phyloP scores from a whole-genome alignment of 2,888 invertebrate species.

The Nomada fucata region DNA sequence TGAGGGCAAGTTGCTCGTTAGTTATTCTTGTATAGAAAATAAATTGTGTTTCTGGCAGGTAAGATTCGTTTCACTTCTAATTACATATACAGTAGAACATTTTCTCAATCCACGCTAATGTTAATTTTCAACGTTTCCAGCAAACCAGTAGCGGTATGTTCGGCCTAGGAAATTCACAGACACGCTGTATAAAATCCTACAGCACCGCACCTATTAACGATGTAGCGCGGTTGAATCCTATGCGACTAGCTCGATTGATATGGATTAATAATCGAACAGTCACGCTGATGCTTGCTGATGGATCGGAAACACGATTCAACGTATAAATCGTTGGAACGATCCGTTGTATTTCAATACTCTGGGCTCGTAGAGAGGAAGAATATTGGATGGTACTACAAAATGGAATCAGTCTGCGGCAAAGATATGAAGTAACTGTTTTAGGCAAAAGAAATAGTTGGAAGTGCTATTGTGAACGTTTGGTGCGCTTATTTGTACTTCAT shows the following conservation, averaged over 20 bases:
- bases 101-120: neutral
- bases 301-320: constrained; percentile 94
- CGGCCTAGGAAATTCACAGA: constrained; percentile 98
- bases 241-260: constrained; percentile 95
- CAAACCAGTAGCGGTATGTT: constrained; percentile 95
- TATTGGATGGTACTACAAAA: constrained; percentile 15
- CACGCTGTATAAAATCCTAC: constrained; percentile 97
- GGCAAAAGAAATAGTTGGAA: constrained; percentile 35
- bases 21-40: constrained; percentile 97
- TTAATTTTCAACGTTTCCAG: constrained; percentile 69
- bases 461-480: constrained; percentile 46
- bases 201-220: constrained; percentile 97
- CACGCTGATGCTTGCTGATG: constrained; percentile 97
- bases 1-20: constrained; percentile 98
- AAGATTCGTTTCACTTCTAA: constrained; percentile 79
- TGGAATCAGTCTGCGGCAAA: constrained; percentile 25
- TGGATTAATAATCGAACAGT: constrained; percentile 98
- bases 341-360: constrained; percentile 10
- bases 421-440: constrained; percentile 28
- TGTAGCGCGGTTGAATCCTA: constrained; percentile 93
- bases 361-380: too few species aligned
- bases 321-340: constrained; percentile 85
- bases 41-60: constrained; percentile 99
- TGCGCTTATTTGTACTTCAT: constrained; percentile 65
- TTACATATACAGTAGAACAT: neutral